Evolutionary conservation across 2,888 invertebrate genomes (phyloP).

Genomic region (Digitonthophagus gazella): DNA sequence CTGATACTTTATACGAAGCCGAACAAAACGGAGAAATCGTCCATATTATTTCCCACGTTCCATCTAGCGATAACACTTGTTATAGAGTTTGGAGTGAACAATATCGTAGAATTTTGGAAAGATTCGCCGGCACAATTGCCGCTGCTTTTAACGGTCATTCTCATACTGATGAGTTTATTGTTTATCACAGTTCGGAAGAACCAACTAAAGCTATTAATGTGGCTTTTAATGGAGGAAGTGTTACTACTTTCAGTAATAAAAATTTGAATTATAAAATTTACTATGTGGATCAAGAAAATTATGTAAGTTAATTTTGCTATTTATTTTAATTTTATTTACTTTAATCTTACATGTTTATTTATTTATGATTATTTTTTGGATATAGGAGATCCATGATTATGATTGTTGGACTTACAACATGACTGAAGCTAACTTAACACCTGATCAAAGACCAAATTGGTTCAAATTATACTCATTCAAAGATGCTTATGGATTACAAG

Average conservation of each 20-base stretch:
- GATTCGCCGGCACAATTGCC: slow-evolving; percentile 70
- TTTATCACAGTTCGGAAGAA: slow-evolving; percentile 62
- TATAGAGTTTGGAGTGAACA: slow-evolving; percentile 68
- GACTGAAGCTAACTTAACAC: slow-evolving; percentile 44
- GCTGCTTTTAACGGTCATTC: slow-evolving; percentile 83
- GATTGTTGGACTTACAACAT: slow-evolving; percentile 53
- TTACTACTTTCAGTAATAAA: slow-evolving; percentile 75
- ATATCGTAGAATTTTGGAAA: slow-evolving; percentile 65
- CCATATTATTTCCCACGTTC: slow-evolving; percentile 82
- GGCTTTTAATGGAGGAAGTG: slow-evolving; percentile 79
- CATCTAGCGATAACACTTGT: slow-evolving; percentile 66
- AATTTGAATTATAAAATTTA: slow-evolving; percentile 57
- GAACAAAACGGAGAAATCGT: slow-evolving; percentile 69
- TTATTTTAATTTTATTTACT: too few species aligned
- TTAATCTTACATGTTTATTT: too few species aligned
- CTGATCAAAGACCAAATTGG: slow-evolving; percentile 45
- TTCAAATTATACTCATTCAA: slow-evolving; percentile 51
- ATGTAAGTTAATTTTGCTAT: slow-evolving; percentile 39
- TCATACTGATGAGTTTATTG: slow-evolving; percentile 71
- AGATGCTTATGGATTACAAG: slow-evolving; percentile 47
- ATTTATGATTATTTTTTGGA: background rate
- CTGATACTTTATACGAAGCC: slow-evolving; percentile 44
- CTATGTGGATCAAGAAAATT: slow-evolving; percentile 39
- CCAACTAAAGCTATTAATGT: slow-evolving; percentile 61
- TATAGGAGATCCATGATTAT: slow-evolving; percentile 47